Percentiles rank a stretch among this genome's conserved stretches.
Conservation (phyloP, 2,888 invertebrate species). For the Diarsia dahlii region DNA sequence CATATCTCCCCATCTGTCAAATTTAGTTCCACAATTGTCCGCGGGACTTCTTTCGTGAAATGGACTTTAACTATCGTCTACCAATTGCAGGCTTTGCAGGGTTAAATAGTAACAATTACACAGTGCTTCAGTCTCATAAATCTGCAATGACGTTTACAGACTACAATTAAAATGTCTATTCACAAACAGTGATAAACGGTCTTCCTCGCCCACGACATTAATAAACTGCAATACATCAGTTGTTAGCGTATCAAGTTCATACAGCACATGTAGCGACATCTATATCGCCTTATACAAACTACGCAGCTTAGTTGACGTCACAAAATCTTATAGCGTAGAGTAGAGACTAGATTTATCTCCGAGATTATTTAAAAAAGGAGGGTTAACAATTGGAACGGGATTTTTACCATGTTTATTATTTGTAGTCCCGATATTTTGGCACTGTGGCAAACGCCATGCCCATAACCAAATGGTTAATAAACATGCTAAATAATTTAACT, state of each 20-base stretch:
- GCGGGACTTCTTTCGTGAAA: no score
- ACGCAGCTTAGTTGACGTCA: background rate
- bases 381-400: background rate
- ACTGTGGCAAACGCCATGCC: background rate
- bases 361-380: background rate
- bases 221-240: conserved; percentile 20
- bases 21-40: no score
- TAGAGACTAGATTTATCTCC: background rate
- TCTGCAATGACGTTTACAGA: background rate
- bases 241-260: conserved; percentile 6
- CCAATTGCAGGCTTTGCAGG: background rate
- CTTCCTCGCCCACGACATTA: conserved; percentile 7
- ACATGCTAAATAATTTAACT: no score
- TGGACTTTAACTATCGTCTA: background rate
- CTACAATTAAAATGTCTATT: conserved; percentile 23
- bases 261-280: background rate
- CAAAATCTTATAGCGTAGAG: background rate
- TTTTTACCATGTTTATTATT: background rate
- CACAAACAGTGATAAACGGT: conserved; percentile 20
- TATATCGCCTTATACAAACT: background rate
- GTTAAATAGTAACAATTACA: background rate
- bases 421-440: background rate
- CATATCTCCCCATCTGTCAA: no score
- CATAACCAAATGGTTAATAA: no score
- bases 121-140: conserved; percentile 12